phyloP scores from a whole-genome alignment of 2,888 invertebrate species.

The Nebria brevicollis region DNA sequence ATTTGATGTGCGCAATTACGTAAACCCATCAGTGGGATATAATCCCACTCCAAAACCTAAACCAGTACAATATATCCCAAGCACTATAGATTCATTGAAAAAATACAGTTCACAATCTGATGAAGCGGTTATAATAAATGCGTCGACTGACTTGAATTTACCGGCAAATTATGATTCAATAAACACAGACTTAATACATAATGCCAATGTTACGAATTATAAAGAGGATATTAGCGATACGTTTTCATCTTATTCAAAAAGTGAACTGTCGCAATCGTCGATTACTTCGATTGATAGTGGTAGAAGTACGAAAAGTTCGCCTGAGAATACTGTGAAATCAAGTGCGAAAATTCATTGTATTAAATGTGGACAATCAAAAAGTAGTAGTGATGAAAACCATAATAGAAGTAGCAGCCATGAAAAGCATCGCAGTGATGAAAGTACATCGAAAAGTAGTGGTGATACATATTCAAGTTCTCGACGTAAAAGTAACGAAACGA shows the following conservation, averaged over 20 bases:
- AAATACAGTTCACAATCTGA: background rate
- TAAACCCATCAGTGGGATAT: constrained; percentile 21
- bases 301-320: background rate
- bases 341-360: background rate
- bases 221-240: constrained; percentile 38
- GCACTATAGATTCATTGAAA: constrained; percentile 33
- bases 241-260: constrained; percentile 34
- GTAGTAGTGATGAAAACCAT: background rate
- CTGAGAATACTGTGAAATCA: background rate
- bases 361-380: constrained; percentile 2
- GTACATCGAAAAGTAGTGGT: background rate
- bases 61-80: constrained; percentile 36
- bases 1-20: constrained; percentile 9
- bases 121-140: background rate
- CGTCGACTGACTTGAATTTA: no score
- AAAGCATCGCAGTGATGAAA: background rate
- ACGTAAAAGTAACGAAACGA: background rate
- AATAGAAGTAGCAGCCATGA: background rate
- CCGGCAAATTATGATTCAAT: background rate
- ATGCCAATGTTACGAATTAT: constrained; percentile 32
- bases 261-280: constrained; percentile 20
- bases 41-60: constrained; percentile 27
- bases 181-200: constrained; percentile 21
- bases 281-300: background rate
- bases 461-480: background rate